Evolutionary conservation across 1,140 invertebrate genomes (phyloP), one percentile per base, ranked within the genome.

Genomic region (Frieseomelitta varia): DNA sequence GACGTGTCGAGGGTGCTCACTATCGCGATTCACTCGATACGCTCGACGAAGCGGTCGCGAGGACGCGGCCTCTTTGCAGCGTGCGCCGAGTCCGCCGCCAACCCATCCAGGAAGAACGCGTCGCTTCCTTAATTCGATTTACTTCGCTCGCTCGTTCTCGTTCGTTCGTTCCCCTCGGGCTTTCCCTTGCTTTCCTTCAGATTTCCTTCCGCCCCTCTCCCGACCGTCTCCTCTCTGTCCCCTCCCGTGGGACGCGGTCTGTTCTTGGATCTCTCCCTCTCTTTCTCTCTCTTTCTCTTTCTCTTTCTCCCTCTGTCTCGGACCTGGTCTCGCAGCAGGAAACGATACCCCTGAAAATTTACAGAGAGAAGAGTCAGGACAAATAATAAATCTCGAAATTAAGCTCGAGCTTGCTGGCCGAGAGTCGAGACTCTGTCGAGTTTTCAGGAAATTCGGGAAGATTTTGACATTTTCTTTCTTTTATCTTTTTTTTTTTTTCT

Each of bases 1-100:
- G 77, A 90, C 85, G 87, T 81, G 89, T 91, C 87, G 89, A 87
- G 89, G 81, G 82, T 91, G 81, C 85, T 47, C 39, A 85, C 84
- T 90, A 90, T 87, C 81, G 87, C 56, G 75, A 86, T 77, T 88
- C 80, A 77, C 68, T 80, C 83, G 90, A 83, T 79, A 76, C 58
- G 77, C 21, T 79, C 68, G 56, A 27, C 68, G 80, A 55, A 34
- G 47, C 39, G 14, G 81, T 76, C 27, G 76, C 34, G 63, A 34
- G 81, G 61, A 74, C 72, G 17, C n/a, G 34, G 73, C 21, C 79
- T 27, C 47, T 53, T 71, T 12, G 53, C 56, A 55, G 21, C 63
- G 55, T 4, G 67, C 47, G 67, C 47, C 55, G 68, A 67, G 55
- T 61, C 24, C 51, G 51, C 10, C 15, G 24, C 34, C 55, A 19